Evolutionary conservation across 2,797 vertebrate species (phyloP).

Genomic region (Amniataba percoides): DNA sequence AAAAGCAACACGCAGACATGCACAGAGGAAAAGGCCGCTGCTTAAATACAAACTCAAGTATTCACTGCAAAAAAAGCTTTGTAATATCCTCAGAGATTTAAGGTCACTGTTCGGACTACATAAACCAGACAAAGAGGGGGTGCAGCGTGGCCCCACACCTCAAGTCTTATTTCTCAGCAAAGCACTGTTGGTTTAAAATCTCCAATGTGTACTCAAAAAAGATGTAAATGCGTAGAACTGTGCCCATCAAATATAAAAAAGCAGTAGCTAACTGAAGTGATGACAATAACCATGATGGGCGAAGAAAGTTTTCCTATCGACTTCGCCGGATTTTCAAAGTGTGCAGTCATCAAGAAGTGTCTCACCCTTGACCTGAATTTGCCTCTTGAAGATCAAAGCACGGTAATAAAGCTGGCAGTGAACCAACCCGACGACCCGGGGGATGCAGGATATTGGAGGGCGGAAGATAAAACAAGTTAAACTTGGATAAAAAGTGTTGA

Average conservation of each 20-base stretch:
- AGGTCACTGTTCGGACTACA: not conserved
- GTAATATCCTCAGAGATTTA: not conserved
- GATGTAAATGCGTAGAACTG: not conserved
- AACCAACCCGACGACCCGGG: conserved; percentile 4
- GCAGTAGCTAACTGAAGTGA: not conserved
- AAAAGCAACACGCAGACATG: not conserved
- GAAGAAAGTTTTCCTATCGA: not conserved
- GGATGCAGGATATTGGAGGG: conserved; percentile 8
- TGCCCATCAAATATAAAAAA: not conserved
- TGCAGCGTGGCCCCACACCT: not conserved
- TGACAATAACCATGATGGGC: not conserved
- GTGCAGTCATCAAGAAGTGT: not conserved
- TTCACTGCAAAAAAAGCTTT: not conserved
- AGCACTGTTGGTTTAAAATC: not conserved
- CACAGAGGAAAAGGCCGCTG: not conserved
- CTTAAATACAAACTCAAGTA: not conserved
- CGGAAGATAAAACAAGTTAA: conserved; percentile 27
- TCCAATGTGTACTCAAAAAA: not conserved
- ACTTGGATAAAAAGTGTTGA: not conserved
- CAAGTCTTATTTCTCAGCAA: not conserved
- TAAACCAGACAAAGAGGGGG: not conserved
- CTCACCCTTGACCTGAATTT: conserved; percentile 28
- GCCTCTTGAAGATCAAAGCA: conserved; percentile 22
- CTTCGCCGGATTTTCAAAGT: not conserved
- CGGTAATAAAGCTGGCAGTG: not conserved